A percentile compares a stretch with the other conserved stretches of the same genome.
phyloP scores from a whole-genome alignment of 2,113 vertebrate species.

The Bos indicus region DNA sequence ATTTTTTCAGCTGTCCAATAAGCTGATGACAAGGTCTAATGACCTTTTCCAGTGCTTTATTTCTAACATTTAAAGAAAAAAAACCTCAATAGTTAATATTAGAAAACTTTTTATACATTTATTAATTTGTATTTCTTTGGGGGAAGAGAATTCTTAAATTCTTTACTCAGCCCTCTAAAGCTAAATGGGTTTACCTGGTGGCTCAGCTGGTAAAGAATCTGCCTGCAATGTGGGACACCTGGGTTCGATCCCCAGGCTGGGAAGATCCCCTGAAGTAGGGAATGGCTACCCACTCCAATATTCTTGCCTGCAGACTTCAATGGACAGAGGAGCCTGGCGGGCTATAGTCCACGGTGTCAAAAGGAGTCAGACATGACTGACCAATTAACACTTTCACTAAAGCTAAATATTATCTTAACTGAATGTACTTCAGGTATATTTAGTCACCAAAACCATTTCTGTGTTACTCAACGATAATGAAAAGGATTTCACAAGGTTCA shows the following conservation, averaged over 20 bases:
- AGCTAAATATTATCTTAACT: slow-evolving; percentile 1
- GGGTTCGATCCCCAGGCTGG: not conserved
- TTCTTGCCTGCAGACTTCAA: not conserved
- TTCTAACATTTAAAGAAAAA: not conserved
- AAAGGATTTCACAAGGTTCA: slow-evolving; percentile 63
- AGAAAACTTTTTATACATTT: not conserved
- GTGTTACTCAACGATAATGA: slow-evolving; percentile 50
- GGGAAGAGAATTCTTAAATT: not conserved
- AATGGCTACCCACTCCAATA: not conserved
- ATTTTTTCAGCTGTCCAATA: not conserved
- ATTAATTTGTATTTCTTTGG: not conserved
- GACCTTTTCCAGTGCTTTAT: not conserved
- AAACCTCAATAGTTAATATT: not conserved
- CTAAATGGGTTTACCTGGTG: not conserved
- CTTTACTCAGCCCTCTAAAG: not conserved
- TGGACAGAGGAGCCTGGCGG: not conserved
- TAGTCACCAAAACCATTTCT: slow-evolving; percentile 46
- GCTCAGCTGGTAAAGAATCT: not conserved
- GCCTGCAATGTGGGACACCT: not conserved
- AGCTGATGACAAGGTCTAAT: not conserved
- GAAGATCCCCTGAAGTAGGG: not conserved
- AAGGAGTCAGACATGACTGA: not conserved
- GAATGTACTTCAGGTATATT: slow-evolving; percentile 17
- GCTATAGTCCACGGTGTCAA: not conserved
- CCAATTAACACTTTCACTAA: not conserved